Percentiles rank a stretch among this genome's conserved stretches.
These are phyloP conservation scores for Emmelina monodactyla DNA, from an alignment of 2,888 invertebrate genomes.

Conservation along the genomic window DNA sequence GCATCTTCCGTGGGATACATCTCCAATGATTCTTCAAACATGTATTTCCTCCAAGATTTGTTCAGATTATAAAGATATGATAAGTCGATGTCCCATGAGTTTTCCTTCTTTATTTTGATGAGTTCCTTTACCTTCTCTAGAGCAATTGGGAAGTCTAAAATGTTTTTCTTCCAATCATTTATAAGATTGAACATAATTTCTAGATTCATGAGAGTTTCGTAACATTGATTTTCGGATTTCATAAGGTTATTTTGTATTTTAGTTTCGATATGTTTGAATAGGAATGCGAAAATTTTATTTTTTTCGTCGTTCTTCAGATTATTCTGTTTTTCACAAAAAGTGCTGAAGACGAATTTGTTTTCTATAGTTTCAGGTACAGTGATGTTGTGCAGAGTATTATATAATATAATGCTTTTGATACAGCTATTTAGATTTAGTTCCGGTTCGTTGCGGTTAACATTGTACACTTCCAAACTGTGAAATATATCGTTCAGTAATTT, in stretches of 20 bases:
- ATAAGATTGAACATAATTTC: slow-evolving; percentile 12
- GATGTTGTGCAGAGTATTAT: slow-evolving; percentile 29
- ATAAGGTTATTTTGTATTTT: slow-evolving; percentile 20
- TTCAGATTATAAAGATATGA: slow-evolving; percentile 27
- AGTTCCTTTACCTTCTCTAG: slow-evolving; percentile 26
- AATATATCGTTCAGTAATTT: slow-evolving; percentile 34
- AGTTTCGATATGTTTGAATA: slow-evolving; percentile 20
- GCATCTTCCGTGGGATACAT: slow-evolving; percentile 24
- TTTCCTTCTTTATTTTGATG: slow-evolving; percentile 21
- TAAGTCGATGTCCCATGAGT: slow-evolving; percentile 21
- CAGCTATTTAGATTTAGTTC: no score
- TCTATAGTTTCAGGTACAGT: slow-evolving; percentile 30
- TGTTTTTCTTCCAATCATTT: slow-evolving; percentile 31
- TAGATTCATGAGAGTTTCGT: slow-evolving; percentile 12
- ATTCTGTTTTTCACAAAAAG: slow-evolving; percentile 21
- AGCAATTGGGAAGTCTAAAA: slow-evolving; percentile 22
- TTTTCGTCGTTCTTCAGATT: slow-evolving; percentile 26
- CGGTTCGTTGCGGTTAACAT: slow-evolving; percentile 18
- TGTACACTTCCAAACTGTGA: slow-evolving; percentile 40
- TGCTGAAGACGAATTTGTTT: slow-evolving; percentile 30
- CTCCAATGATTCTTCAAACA: slow-evolving; percentile 36
- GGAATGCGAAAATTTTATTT: slow-evolving; percentile 30
- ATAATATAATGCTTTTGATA: slow-evolving; percentile 29
- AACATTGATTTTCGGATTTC: slow-evolving; percentile 21
- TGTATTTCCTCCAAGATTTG: slow-evolving; percentile 31